phyloP scores from a whole-genome alignment of 2,113 vertebrate species.

The Plecturocebus donacophilus region DNA sequence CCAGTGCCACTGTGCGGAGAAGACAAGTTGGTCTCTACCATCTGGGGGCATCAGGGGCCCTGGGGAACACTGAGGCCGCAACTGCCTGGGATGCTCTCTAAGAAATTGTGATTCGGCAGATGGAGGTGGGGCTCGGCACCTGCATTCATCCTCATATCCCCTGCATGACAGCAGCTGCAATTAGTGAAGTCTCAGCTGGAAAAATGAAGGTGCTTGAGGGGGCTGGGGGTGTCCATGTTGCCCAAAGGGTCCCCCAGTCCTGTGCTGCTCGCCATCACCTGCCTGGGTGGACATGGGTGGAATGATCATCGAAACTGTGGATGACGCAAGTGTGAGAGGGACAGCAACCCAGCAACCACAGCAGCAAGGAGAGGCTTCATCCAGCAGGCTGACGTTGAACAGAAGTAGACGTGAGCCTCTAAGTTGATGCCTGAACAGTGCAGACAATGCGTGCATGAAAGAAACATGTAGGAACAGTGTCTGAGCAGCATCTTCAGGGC shows the following conservation, averaged over 20 bases:
- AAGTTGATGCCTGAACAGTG: neutral
- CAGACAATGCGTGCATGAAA: neutral
- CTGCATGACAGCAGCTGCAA: neutral
- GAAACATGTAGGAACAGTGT: neutral
- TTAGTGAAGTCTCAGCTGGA: neutral
- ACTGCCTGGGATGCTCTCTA: neutral
- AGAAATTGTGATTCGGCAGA: neutral
- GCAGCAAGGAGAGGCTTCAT: neutral
- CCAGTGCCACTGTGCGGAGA: neutral
- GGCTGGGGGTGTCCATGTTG: neutral
- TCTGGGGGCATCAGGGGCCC: neutral
- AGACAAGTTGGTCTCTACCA: neutral
- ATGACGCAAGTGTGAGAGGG: neutral
- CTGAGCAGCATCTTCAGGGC: neutral
- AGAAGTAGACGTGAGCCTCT: neutral
- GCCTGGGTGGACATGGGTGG: neutral
- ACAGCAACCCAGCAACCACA: neutral
- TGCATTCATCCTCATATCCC: neutral
- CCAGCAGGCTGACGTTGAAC: neutral
- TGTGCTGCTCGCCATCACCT: neutral
- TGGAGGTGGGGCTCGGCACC: accelerated
- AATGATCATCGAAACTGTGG: no score
- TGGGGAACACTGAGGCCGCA: neutral
- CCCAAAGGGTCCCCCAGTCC: neutral
- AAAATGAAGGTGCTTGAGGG: neutral